Percentiles rank a stretch among this genome's conserved stretches.
Conservation (phyloP, 1,140 invertebrate genomes). For the Hyles euphorbiae region DNA sequence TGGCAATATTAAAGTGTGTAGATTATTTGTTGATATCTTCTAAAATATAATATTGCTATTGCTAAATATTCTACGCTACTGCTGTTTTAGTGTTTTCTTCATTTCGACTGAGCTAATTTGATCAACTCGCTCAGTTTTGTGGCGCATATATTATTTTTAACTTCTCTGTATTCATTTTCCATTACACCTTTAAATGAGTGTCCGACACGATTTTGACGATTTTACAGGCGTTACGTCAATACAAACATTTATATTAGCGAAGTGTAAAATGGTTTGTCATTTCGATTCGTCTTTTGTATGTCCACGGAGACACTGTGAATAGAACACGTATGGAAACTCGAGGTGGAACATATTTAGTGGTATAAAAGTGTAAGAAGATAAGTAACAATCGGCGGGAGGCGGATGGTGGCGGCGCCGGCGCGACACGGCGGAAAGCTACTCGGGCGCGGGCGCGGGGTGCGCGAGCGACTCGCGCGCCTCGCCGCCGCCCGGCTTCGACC, state of each 20-base stretch:
- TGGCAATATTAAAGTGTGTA: too few species aligned
- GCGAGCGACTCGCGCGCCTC: constrained; percentile 61
- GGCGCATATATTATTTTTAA: too few species aligned
- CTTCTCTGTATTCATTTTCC: too few species aligned
- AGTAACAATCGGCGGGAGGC: constrained; percentile 33
- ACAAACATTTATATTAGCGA: constrained; percentile 38
- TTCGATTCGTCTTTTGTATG: constrained; percentile 14
- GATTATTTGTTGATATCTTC: too few species aligned
- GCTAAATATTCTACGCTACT: too few species aligned
- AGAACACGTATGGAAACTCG: constrained; percentile 23
- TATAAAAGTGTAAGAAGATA: constrained; percentile 11
- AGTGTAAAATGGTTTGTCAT: constrained; percentile 37
- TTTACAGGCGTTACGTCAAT: constrained; percentile 35
- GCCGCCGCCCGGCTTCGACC: constrained; percentile 71
- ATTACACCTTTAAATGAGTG: constrained; percentile 22
- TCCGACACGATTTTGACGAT: constrained; percentile 23
- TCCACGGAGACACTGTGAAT: constrained; percentile 33
- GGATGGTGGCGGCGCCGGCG: constrained; percentile 52
- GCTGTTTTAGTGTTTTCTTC: too few species aligned
- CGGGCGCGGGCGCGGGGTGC: constrained; percentile 62
- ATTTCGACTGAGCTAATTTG: too few species aligned
- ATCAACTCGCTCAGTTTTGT: too few species aligned
- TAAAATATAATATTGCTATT: too few species aligned
- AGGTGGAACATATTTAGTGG: constrained; percentile 7
- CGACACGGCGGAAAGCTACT: constrained; percentile 68